phyloP scores from a whole-genome alignment of 2,797 vertebrate genomes.

The Spea hammondii region DNA sequence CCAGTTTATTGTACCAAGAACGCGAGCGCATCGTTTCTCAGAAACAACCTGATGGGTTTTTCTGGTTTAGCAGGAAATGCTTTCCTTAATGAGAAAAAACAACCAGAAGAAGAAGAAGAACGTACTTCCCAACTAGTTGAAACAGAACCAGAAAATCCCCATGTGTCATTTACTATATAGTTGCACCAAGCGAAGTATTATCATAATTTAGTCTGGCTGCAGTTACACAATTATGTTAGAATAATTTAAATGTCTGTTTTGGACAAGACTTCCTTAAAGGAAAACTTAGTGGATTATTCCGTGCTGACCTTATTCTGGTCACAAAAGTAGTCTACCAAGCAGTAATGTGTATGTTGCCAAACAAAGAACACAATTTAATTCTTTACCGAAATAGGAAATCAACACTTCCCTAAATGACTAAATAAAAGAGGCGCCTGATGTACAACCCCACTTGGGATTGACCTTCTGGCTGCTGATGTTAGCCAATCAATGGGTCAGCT shows the following conservation, averaged over 20 bases:
- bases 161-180: no score
- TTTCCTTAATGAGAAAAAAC: conserved; percentile 18
- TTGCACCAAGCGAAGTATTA: no score
- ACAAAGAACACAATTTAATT: conserved; percentile 2
- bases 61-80: conserved; percentile 6
- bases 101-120: neutral
- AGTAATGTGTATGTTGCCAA: neutral
- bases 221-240: no score
- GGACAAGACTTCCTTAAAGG: no score
- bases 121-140: neutral
- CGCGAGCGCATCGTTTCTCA: no score
- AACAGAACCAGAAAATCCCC: no score
- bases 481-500: conserved; percentile 1
- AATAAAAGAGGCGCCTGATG: conserved; percentile 10
- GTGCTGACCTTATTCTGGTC: no score
- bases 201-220: no score
- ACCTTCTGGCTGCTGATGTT: neutral
- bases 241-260: no score
- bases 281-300: no score
- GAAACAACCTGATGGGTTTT: neutral
- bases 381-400: conserved; percentile 4
- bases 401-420: conserved; percentile 19
- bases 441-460: conserved; percentile 2
- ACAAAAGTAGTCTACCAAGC: no score
- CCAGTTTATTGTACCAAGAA: no score